Conservation (phyloP, 2,797 vertebrate genomes). For the Acipenser transmontanus region DNA sequence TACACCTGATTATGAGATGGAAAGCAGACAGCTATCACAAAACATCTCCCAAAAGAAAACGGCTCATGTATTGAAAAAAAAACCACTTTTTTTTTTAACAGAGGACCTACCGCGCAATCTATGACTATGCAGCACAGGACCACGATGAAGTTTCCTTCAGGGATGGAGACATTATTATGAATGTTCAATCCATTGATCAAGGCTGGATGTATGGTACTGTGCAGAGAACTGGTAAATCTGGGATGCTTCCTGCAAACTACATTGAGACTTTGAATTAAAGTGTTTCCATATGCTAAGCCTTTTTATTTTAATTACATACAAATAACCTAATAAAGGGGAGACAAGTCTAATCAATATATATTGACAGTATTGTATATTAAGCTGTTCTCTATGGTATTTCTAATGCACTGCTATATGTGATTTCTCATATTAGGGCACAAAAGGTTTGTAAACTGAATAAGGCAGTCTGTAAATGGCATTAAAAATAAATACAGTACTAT, state of each 20-base stretch:
- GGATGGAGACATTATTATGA: conserved; percentile 79
- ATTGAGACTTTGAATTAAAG: conserved; percentile 77
- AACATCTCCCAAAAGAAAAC: neutral
- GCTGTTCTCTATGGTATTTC: conserved; percentile 7
- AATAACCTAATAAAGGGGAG: conserved; percentile 4
- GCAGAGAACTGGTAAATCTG: conserved; percentile 79
- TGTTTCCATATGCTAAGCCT: neutral
- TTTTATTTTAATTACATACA: conserved; percentile 2
- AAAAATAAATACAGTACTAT: too few species aligned
- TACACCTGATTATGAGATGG: neutral
- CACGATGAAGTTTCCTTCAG: conserved; percentile 82
- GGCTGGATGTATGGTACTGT: conserved; percentile 86
- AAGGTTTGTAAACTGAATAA: conserved; percentile 8
- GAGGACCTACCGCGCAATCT: conserved; percentile 80
- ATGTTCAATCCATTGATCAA: conserved; percentile 77
- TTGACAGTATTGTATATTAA: conserved; percentile 9
- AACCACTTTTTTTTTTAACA: conserved; percentile 35
- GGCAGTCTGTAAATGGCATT: neutral
- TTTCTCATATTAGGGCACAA: conserved; percentile 6
- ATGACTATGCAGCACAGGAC: conserved; percentile 79
- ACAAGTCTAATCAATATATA: neutral
- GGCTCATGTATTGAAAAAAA: neutral
- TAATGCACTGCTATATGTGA: conserved; percentile 14
- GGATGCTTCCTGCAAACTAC: conserved; percentile 86
- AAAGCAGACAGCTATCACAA: too few species aligned